Evolutionary conservation across 2,113 vertebrate species (phyloP), one percentile per base, ranked within the genome.

Genomic region (Corvus moneduloides): DNA sequence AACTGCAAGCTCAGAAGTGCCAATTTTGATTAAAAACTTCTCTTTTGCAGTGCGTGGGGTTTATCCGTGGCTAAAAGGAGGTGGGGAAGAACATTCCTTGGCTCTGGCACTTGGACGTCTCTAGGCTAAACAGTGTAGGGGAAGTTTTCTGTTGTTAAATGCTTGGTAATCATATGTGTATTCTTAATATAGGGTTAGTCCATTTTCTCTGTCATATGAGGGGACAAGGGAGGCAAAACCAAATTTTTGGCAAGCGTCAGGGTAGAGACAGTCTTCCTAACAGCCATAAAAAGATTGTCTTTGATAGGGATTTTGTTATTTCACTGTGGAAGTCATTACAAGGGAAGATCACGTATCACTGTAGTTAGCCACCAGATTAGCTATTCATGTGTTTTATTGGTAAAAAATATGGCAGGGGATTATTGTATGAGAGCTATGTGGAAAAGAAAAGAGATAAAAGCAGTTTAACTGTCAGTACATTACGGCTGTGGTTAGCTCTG

Each of bases 401-500:
- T 88, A 86, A 93, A 97, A 94, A 91, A 72, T 95, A 94, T 93
- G 95, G 91, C 35, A 11, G 74, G 55, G 90, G 88, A 97, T 96
- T 97, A 96, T 89, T 93, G 68, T 92, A 80, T 81, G 86, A 97
- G 84, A 93, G 93, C 78, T 94, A 67, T 81, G 92, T 95, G 95
- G 93, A 97, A 95, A 95, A 92, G 68, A 73, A 48, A 82, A 79
- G 90, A 94, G 91, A 97, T 95, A 92, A 97, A 97, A 97, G 88
- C 95, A 96, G 95, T 97, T 97, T 96, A 97, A 93, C 94, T 97
- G 83, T 96, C 95, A 92, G 93, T 95, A 44, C 81, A 59, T 91
- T 95, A 93, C 30, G 35, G 80, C 75, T 96, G 95, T 83, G 95
- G 95, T 96, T 97, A 96, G 88, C 90, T 59, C 88, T 93, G 87